Conservation (phyloP, 2,797 vertebrate species). For the Amazona finschi region DNA sequence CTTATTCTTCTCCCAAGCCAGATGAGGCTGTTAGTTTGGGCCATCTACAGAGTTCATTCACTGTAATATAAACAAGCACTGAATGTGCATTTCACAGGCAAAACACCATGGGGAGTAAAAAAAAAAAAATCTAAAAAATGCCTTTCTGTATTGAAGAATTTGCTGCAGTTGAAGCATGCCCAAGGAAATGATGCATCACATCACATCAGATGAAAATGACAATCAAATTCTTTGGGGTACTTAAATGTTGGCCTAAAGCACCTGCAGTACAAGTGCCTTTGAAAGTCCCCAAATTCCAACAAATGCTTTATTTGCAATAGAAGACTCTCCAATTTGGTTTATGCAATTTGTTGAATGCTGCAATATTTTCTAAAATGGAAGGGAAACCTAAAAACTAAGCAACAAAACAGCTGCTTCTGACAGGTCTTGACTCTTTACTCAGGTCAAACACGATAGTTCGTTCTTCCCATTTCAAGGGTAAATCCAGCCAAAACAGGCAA, state of each 20-base stretch:
- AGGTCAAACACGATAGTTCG: not conserved
- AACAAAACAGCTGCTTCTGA: not conserved
- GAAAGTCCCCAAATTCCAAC: not conserved
- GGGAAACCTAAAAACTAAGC: not conserved
- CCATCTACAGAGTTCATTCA: not conserved
- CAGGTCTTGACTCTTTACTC: not conserved
- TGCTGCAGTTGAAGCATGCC: not conserved
- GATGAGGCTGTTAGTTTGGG: not conserved
- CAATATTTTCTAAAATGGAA: not conserved
- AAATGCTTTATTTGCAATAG: not conserved
- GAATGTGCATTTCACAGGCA: not conserved
- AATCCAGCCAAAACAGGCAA: not conserved
- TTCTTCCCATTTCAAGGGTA: not conserved
- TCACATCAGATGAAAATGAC: not conserved
- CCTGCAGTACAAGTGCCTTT: not conserved
- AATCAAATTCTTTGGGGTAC: not conserved
- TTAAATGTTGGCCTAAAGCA: not conserved
- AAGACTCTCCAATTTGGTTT: not conserved
- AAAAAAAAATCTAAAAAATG: not conserved
- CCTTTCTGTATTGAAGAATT: slow-evolving; percentile 5
- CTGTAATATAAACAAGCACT: not conserved
- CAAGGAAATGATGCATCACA: not conserved
- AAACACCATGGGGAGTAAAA: not conserved
- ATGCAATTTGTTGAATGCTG: not conserved
- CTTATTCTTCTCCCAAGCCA: not conserved